Conservation (phyloP, 2,888 invertebrate genomes). For the Hemicrepidius hirtus region DNA sequence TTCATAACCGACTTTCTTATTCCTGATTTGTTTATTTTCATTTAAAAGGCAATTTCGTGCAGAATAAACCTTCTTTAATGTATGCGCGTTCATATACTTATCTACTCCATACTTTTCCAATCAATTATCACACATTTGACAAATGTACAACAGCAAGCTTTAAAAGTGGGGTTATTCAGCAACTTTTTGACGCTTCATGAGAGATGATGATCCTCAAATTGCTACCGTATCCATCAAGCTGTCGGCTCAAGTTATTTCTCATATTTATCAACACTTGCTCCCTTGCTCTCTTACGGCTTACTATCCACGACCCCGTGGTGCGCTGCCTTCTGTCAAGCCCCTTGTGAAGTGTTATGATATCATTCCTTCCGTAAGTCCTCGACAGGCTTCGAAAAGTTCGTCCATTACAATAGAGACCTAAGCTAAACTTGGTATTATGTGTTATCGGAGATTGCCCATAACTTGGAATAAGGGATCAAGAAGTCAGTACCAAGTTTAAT, state of each 20-base stretch:
- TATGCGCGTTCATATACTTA: not conserved
- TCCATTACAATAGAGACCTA: not conserved
- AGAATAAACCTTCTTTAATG: not conserved
- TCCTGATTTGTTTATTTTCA: constrained; percentile 5
- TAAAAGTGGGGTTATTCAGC: constrained; percentile 32
- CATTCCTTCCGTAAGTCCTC: constrained; percentile 3
- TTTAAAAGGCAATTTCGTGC: not conserved
- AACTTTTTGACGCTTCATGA: constrained; percentile 40
- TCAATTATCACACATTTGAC: constrained; percentile 22
- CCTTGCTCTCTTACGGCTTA: constrained; percentile 28
- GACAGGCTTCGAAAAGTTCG: constrained; percentile 5
- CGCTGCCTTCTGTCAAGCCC: not conserved
- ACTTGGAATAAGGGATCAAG: too few relatives aligned
- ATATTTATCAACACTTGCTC: constrained; percentile 54
- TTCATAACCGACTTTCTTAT: constrained; percentile 16
- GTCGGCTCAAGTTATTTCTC: constrained; percentile 48
- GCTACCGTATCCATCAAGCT: constrained; percentile 53
- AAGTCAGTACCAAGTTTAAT: too few relatives aligned
- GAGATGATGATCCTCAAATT: constrained; percentile 45
- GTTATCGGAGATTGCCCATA: too few relatives aligned
- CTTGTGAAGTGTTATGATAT: constrained; percentile 4
- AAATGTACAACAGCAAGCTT: constrained; percentile 21
- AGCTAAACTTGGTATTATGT: too few relatives aligned
- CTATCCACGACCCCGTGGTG: not conserved
- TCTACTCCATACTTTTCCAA: not conserved